These are phyloP conservation scores for Gymnothorax reevesii DNA, from an alignment of 2,797 vertebrate species.

Conservation along the genomic window DNA sequence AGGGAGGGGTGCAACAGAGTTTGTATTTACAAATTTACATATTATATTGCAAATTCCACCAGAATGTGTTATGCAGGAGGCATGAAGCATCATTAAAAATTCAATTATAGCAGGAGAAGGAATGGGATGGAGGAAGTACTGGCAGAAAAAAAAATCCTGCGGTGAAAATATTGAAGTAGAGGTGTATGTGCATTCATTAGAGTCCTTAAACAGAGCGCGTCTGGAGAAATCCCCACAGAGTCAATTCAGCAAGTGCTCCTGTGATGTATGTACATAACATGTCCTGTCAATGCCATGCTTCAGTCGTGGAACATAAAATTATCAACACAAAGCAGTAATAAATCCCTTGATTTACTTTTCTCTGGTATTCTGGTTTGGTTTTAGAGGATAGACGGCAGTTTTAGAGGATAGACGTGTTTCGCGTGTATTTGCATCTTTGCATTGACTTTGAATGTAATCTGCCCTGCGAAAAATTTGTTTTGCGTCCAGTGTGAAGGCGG, in stretches of 20 bases:
- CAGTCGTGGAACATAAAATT: constrained; percentile 15
- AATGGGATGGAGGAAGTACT: constrained; percentile 16
- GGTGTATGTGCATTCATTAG: constrained; percentile 25
- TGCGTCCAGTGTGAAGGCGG: neutral
- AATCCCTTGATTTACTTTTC: neutral
- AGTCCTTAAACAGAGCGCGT: constrained; percentile 15
- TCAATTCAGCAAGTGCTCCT: neutral
- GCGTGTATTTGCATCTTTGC: too few relatives aligned
- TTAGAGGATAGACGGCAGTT: neutral
- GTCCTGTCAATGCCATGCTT: constrained; percentile 4
- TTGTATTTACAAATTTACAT: constrained; percentile 64
- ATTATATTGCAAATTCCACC: constrained; percentile 58
- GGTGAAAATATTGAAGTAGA: constrained; percentile 30
- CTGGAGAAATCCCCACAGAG: constrained; percentile 10
- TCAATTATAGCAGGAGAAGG: constrained; percentile 47
- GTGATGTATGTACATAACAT: neutral
- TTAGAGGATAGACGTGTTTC: constrained; percentile 1
- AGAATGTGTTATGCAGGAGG: constrained; percentile 58
- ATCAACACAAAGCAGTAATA: constrained; percentile 4
- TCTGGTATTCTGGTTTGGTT: neutral
- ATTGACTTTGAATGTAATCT: too few relatives aligned
- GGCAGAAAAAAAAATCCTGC: constrained; percentile 26
- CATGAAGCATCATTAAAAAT: constrained; percentile 63
- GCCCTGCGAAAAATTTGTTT: too few relatives aligned
- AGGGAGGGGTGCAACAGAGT: constrained; percentile 61